phyloP scores from a whole-genome alignment of 2,113 vertebrate genomes.

The Myanophis thanlyinensis region DNA sequence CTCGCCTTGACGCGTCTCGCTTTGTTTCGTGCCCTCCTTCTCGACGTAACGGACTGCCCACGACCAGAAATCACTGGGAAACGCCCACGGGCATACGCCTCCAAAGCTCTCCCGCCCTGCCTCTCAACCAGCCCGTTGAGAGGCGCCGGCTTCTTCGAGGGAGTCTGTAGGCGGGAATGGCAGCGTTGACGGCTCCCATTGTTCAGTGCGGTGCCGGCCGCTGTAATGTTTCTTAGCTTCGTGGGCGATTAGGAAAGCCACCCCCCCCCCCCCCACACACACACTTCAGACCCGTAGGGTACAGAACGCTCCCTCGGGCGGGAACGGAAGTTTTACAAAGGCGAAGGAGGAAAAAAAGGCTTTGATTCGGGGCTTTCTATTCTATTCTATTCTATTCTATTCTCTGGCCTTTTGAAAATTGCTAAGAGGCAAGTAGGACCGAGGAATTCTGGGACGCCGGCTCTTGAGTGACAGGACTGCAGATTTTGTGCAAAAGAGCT shows the following conservation, averaged over 20 bases:
- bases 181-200: slow-evolving; percentile 25
- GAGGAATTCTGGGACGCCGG: neutral
- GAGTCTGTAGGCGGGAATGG: neutral
- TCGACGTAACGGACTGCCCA: neutral
- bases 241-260: neutral
- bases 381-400: too few relatives aligned
- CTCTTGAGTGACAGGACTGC: neutral
- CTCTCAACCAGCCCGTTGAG: neutral
- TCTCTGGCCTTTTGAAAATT: neutral
- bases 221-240: neutral
- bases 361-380: neutral
- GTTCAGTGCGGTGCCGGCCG: neutral
- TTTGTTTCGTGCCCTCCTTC: neutral
- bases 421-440: neutral
- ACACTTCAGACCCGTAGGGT: neutral
- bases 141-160: neutral
- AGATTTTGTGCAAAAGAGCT: too few relatives aligned
- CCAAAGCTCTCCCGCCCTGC: neutral
- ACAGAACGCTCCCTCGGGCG: neutral
- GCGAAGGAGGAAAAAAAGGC: neutral
- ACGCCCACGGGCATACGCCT: too few relatives aligned
- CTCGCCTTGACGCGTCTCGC: neutral
- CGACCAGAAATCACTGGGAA: neutral
- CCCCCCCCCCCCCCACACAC: too few relatives aligned
- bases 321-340: neutral